Percentiles rank a stretch among this genome's conserved stretches.
Conservation (phyloP, 2,113 vertebrate genomes). For the Chaetorhynchus papuensis region DNA sequence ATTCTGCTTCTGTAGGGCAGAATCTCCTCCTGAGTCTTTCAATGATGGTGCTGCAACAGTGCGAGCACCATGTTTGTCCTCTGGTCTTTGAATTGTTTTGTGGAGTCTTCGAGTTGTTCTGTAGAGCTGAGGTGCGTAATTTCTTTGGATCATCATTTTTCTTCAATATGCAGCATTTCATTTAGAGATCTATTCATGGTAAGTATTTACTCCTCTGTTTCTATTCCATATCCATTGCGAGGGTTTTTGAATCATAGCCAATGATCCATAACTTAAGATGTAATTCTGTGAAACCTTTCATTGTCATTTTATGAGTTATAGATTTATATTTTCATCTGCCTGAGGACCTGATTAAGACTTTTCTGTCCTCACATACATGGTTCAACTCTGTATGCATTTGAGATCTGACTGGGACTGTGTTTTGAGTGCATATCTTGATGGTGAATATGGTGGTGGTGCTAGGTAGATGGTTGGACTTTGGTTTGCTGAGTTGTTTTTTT, state of each 20-base stretch:
- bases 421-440: neutral
- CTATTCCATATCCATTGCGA: neutral
- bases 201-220: neutral
- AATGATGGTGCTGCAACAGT: neutral
- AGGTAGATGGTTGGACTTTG: neutral
- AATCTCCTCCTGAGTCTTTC: neutral
- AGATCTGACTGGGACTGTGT: neutral
- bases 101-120: fast-evolving
- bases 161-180: neutral
- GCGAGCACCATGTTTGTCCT: neutral
- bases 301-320: neutral
- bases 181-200: neutral
- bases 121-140: neutral
- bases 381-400: neutral
- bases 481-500: neutral
- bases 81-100: neutral
- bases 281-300: neutral
- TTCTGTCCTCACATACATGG: neutral
- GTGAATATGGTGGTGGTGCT: neutral
- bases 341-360: neutral
- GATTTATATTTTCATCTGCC: neutral
- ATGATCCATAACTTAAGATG: neutral
- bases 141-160: neutral
- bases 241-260: neutral
- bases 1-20: neutral